Conservation (phyloP, 2,797 vertebrate genomes). For the Mormyrus proboscirostris region DNA sequence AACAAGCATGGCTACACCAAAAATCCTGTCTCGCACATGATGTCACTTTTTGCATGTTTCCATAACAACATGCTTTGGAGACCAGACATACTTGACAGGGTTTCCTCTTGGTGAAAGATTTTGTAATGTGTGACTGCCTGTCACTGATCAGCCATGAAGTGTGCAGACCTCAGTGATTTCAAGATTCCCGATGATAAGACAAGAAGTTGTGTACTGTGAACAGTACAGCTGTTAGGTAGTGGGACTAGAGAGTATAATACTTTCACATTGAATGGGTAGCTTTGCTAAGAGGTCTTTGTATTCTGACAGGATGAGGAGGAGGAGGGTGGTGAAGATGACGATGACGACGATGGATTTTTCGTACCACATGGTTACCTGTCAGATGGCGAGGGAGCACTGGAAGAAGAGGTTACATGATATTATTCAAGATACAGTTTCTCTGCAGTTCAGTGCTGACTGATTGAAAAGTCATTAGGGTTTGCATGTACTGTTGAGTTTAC, state of each 20-base stretch:
- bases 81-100: not conserved
- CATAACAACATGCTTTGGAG: not conserved
- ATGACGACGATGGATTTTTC: slow-evolving; percentile 92
- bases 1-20: not conserved
- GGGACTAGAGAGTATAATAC: not conserved
- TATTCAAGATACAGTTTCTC: not conserved
- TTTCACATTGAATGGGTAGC: not conserved
- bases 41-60: not conserved
- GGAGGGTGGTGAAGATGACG: slow-evolving; percentile 80
- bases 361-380: slow-evolving; percentile 97
- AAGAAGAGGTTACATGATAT: slow-evolving; percentile 50
- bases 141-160: not conserved
- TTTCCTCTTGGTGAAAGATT: not conserved
- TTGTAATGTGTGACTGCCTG: not conserved
- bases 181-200: not conserved
- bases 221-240: not conserved
- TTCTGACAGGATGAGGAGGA: slow-evolving; percentile 85
- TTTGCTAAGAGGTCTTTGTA: not conserved
- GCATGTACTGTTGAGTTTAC: not conserved
- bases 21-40: not conserved
- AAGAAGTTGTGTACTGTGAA: not conserved
- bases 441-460: not conserved
- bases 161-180: not conserved
- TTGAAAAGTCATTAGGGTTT: not conserved
- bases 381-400: slow-evolving; percentile 84